A percentile compares a stretch with the other conserved stretches of the same genome.
These are phyloP conservation scores for Psittacula derbiana DNA, from an alignment of 2,797 vertebrate species.

Conservation along the genomic window DNA sequence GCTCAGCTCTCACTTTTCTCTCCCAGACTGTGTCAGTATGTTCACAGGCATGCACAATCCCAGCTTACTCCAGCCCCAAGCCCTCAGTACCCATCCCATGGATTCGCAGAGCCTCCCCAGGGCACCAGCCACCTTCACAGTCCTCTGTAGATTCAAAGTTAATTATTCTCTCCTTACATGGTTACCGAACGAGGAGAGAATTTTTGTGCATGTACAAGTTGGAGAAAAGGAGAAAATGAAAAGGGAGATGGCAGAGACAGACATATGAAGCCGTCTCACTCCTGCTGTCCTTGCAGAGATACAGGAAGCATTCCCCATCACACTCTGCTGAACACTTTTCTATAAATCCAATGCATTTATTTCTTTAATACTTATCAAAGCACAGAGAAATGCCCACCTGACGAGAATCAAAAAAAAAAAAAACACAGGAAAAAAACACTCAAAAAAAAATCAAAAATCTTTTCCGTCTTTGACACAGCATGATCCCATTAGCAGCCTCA, in stretches of 20 bases:
- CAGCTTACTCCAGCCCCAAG: neutral
- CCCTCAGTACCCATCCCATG: fast-evolving
- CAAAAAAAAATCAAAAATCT: neutral
- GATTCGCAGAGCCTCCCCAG: neutral
- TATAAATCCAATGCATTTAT: neutral
- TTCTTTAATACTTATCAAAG: neutral
- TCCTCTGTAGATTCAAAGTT: neutral
- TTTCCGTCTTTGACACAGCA: neutral
- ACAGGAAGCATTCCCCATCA: neutral
- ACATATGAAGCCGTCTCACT: fast-evolving
- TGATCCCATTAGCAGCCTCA: slow-evolving; percentile 37
- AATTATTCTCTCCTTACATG: neutral
- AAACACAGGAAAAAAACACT: neutral
- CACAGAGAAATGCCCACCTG: neutral
- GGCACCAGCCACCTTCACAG: neutral
- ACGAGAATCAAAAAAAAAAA: neutral
- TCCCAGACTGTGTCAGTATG: fast-evolving
- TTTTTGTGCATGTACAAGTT: neutral
- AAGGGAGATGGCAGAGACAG: neutral
- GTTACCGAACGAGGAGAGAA: neutral
- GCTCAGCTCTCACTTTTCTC: no score
- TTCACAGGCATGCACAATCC: no score
- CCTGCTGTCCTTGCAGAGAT: neutral
- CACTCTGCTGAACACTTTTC: neutral
- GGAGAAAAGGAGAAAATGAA: neutral